Percentiles rank a stretch among this genome's conserved stretches.
Evolutionary conservation across 2,113 vertebrate genomes (phyloP).

Genomic region (Reinhardtius hippoglossoides): DNA sequence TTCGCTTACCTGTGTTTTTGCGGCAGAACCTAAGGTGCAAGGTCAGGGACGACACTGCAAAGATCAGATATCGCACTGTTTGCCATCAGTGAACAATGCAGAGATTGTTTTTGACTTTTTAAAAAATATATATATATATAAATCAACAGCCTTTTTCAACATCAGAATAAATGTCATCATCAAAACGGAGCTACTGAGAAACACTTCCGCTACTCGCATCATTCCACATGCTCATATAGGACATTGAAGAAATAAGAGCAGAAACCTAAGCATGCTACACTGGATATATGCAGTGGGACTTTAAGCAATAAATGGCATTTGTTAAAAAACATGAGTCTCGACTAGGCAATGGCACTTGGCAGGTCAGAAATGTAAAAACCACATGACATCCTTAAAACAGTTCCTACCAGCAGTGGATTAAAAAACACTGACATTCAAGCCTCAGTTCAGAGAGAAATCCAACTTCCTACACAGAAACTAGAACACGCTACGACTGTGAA

Average conservation of each 20-base stretch:
- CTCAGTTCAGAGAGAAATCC: constrained; percentile 55
- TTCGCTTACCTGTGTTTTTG: constrained; percentile 99
- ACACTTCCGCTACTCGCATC: constrained; percentile 63
- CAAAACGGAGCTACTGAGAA: constrained; percentile 57
- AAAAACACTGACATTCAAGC: constrained; percentile 48
- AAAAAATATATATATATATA: background rate
- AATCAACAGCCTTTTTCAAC: constrained; percentile 91
- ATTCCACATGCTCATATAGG: constrained; percentile 73
- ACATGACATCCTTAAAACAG: constrained; percentile 57
- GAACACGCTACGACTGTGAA: constrained; percentile 60
- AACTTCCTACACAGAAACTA: constrained; percentile 58
- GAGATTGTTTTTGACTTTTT: constrained; percentile 81
- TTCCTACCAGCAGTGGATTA: constrained; percentile 54
- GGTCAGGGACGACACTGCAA: constrained; percentile 99
- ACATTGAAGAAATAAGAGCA: constrained; percentile 58
- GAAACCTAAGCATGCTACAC: constrained; percentile 75
- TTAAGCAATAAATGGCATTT: constrained; percentile 55
- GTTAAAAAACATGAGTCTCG: constrained; percentile 22
- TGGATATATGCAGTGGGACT: constrained; percentile 42
- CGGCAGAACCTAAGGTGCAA: constrained; percentile 99
- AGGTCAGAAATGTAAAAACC: constrained; percentile 38
- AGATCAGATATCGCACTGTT: constrained; percentile 98
- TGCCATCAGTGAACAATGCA: constrained; percentile 97
- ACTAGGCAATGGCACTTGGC: constrained; percentile 64
- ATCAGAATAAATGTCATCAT: constrained; percentile 70